These are phyloP conservation scores for Bugula neritina DNA, from an alignment of 2,888 invertebrate species.

Conservation along the genomic window DNA sequence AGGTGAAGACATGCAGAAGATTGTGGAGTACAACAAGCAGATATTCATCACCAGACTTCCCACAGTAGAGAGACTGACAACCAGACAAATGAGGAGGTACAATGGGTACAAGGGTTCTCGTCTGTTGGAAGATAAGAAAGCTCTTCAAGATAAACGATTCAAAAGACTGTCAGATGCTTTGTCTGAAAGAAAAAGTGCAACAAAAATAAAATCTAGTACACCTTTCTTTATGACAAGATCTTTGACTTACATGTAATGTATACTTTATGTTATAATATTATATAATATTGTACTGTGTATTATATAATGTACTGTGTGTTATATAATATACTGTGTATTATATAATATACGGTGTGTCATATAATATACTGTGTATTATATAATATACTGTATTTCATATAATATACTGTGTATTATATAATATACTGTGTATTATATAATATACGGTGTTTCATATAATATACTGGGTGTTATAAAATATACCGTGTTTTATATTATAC, in stretches of 20 bases:
- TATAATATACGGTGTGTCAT: not conserved
- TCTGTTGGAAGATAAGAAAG: not conserved
- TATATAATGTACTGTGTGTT: not conserved
- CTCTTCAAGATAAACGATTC: conserved; percentile 9
- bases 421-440: too few species aligned
- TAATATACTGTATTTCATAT: not conserved
- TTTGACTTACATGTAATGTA: not conserved
- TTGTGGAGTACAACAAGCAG: conserved; percentile 21
- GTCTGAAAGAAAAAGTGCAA: conserved; percentile 22
- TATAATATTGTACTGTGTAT: not conserved
- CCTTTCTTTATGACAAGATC: not conserved
- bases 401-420: not conserved
- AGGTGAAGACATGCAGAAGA: conserved; percentile 23
- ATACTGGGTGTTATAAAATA: too few species aligned
- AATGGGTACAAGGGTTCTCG: conserved; percentile 21
- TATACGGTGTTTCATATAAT: too few species aligned
- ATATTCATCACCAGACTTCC: conserved; percentile 21
- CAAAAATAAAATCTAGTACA: not conserved
- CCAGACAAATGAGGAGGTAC: conserved; percentile 4
- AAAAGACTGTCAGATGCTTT: not conserved
- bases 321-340: not conserved
- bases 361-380: not conserved
- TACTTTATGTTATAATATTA: not conserved
- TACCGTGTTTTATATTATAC: too few species aligned
- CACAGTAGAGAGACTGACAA: conserved; percentile 3